phyloP scores from a whole-genome alignment of 2,888 invertebrate species.

The Acanthosepion esculentum region DNA sequence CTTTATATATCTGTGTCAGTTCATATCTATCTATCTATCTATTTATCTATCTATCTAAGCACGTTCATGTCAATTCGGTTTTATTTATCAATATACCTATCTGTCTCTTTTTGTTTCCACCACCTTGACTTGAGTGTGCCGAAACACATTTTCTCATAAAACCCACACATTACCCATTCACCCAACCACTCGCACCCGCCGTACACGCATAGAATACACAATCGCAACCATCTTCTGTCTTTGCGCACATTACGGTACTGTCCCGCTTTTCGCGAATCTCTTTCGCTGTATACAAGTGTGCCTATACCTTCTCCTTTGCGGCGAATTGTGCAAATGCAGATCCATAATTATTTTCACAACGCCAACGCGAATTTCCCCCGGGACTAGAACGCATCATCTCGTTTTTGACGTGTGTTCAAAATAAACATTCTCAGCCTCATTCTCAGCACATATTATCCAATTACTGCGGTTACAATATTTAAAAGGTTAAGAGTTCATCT shows the following conservation, averaged over 20 bases:
- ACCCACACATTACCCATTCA: too few species aligned
- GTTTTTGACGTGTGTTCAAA: neutral
- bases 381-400: neutral
- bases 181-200: too few species aligned
- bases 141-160: too few species aligned
- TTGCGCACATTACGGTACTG: neutral
- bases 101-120: too few species aligned
- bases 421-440: neutral
- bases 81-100: too few species aligned
- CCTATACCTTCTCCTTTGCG: neutral
- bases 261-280: neutral
- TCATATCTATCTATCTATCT: neutral
- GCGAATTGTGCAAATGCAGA: neutral
- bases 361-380: neutral
- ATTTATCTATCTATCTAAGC: too few species aligned
- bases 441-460: neutral
- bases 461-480: slow-evolving; percentile 15
- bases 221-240: too few species aligned
- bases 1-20: neutral
- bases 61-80: neutral
- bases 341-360: neutral
- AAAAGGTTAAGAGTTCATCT: neutral
- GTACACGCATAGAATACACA: too few species aligned
- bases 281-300: neutral
- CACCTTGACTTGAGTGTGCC: too few species aligned